A percentile compares a stretch with the other conserved stretches of the same genome.
Conservation (phyloP, 2,888 invertebrate species). For the Apamea epomidion region DNA sequence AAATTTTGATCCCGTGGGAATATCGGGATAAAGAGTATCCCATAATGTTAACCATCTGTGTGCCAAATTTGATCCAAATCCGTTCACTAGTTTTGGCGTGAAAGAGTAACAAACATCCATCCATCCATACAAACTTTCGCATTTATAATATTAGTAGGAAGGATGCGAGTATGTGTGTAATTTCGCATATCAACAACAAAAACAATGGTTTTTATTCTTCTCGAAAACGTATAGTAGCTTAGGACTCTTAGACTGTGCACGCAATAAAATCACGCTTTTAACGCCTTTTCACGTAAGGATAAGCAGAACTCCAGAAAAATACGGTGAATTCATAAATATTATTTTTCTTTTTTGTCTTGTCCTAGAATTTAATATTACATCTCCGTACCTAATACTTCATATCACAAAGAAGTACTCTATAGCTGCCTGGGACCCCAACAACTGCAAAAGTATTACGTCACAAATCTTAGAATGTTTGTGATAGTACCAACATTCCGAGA, state of each 20-base stretch:
- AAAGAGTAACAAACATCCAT: no score
- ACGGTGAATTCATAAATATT: background rate
- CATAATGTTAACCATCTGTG: no score
- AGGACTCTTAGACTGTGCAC: background rate
- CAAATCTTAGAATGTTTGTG: constrained; percentile 17
- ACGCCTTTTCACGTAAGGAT: background rate
- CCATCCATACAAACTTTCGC: no score
- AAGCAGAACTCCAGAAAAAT: background rate
- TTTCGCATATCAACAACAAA: background rate
- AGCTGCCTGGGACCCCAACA: background rate
- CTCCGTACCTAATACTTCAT: background rate
- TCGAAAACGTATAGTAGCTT: background rate
- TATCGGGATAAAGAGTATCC: no score
- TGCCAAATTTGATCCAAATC: no score
- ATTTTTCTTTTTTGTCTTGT: background rate
- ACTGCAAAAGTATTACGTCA: constrained; percentile 1
- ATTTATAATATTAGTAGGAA: no score
- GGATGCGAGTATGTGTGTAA: background rate
- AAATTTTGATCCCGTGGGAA: no score
- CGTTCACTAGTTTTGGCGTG: no score
- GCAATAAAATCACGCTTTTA: background rate
- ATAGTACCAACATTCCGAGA: constrained; percentile 4
- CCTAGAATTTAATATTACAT: constrained; percentile 2
- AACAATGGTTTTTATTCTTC: background rate
- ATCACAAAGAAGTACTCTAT: background rate